Evolutionary conservation across 2,888 invertebrate species (phyloP), one percentile per base, ranked within the genome.

Genomic region (Tryphoninae sp.): DNA sequence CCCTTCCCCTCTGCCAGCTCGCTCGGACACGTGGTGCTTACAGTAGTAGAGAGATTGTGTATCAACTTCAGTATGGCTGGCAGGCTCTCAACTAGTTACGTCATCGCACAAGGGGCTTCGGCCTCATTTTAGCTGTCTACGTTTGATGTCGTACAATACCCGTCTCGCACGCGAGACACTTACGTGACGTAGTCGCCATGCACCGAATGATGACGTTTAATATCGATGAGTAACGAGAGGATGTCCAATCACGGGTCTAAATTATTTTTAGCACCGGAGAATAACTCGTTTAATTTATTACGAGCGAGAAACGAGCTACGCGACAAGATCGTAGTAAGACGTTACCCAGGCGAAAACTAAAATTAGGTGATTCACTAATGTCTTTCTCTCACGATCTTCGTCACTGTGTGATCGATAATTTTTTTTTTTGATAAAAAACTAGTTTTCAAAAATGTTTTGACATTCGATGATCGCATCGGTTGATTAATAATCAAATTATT

Each of bases 41-140:
- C 22, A 51, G 53, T 69, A 68, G 6, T 7, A 16, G 22, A 58
- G 23, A 58, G 23, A 58, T 22, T 58, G 65, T 51, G 42, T 33
- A 40, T 65, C 58, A 75, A 83, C 80, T 69, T 68, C 91, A 91
- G 91, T 87, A 92, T 91, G 92, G 92, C 91, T 92, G 91, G 89
- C 89, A 82, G 61, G 59, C 75, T 75, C 78, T 82, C 67, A 55
- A 51, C 81, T 74, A 75, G 82, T 84, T 83, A 84, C 84, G 84
- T 86, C 85, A 84, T 84, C 83, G 6, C 33, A 6, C 33, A 33
- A 6, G 33, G 33, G 6, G 33, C 33, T 33, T 33, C 33, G 33
- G 33, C 33, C 33, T 33, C 33, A 33, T 33, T 33, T 33, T 33
- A 4, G 6, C 33, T 33, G 33, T 33, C 33, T 33, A 33, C 33